phyloP scores from a whole-genome alignment of 2,113 vertebrate genomes.

The Zosterops pallidus region DNA sequence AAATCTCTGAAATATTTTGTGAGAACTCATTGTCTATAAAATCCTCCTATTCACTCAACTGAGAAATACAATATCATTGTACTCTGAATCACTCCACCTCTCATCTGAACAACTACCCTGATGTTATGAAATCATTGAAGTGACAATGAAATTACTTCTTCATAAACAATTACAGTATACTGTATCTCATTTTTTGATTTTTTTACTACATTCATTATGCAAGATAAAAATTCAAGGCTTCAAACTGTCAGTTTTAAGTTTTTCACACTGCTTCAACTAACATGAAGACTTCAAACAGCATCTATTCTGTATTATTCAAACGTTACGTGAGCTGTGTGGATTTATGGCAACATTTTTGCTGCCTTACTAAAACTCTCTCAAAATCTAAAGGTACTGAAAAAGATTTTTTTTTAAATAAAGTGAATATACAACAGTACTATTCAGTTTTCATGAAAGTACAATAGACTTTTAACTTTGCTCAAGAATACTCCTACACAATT shows the following conservation, averaged over 20 bases:
- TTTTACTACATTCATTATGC: neutral
- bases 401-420: neutral
- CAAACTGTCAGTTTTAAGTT: neutral
- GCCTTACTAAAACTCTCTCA: neutral
- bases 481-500: accelerated
- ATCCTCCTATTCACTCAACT: neutral
- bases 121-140: neutral
- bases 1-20: neutral
- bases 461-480: neutral
- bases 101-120: neutral
- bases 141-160: neutral
- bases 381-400: neutral
- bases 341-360: neutral
- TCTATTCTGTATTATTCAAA: neutral
- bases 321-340: neutral
- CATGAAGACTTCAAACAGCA: neutral
- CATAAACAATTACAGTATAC: neutral
- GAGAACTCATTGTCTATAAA: neutral
- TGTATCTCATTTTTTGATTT: neutral
- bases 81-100: neutral
- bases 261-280: neutral
- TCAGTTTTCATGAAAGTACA: neutral
- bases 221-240: neutral
- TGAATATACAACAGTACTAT: neutral
- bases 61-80: neutral